Base-by-base conservation (phyloP, 2,888 invertebrate genomes). In the Orchesellides sinensis region DNA sequence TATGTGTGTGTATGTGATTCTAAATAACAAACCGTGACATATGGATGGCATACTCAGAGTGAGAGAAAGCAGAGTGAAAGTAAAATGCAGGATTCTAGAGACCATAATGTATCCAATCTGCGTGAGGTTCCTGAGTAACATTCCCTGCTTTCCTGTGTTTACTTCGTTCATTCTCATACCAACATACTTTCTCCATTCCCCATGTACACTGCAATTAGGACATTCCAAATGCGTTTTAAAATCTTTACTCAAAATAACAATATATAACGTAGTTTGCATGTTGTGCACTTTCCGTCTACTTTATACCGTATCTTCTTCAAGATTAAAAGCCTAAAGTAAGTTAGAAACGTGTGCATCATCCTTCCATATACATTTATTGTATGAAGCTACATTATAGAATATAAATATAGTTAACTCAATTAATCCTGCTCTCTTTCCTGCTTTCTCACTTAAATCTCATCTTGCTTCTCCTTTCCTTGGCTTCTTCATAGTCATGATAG, bases 351-450 rank as follows among this genome's bases (percentile, higher is more conserved):
- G n/a, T n/a, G n/a, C n/a, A n/a, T n/a, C n/a, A n/a, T n/a, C n/a
- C n/a, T n/a, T n/a, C n/a, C n/a, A n/a, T n/a, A 40, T 40, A 5
- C 40, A 32, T 40, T 14, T 40, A 40, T 40, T 5, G 10, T 40
- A 32, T 10, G 32, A 6, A 32, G 32, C n/a, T n/a, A n/a, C n/a
- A n/a, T n/a, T n/a, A n/a, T n/a, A n/a, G n/a, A n/a, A n/a, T 12
- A 40, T 40, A 40, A 40, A 66, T 29, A 69, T 49, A 68, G 59
- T 77, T 77, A 77, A 77, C 77, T 77, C 68, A 77, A 77, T 77
- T 77, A 77, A 77, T 77, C 70, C 79, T 72, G 23, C 27, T 45
- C 49, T 54, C 23, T 35, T n/a, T 21, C 69, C 23, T n/a, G 10
- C 29, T 35, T 19, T 61, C 32, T 21, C 61, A 61, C 61, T 52